Conservation (phyloP, 1,140 invertebrate species). For the Parasteatoda tepidariorum region DNA sequence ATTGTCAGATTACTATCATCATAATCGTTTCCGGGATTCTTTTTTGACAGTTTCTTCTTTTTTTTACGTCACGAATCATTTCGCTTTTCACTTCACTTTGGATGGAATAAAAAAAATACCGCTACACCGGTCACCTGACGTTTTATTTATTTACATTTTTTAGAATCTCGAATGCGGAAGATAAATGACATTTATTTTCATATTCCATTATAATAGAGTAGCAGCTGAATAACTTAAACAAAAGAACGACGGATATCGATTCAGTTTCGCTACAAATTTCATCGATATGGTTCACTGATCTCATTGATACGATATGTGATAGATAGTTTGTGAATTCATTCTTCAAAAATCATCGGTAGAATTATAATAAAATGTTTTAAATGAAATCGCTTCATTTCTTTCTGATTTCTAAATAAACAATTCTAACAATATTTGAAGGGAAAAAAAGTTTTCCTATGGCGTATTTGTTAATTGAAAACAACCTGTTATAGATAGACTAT, state of each 20-base stretch:
- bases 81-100: constrained; percentile 10
- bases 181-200: constrained; percentile 42
- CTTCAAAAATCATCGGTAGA: no score
- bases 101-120: constrained; percentile 3
- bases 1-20: constrained; percentile 28
- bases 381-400: no score
- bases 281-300: constrained; percentile 17
- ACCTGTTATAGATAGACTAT: no score
- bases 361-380: no score
- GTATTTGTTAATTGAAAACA: no score
- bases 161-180: neutral
- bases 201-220: constrained; percentile 32
- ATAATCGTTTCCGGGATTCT: constrained; percentile 35
- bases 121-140: constrained; percentile 22
- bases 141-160: neutral
- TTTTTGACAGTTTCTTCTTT: neutral
- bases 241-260: constrained; percentile 33
- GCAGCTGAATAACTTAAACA: neutral
- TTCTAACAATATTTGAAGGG: no score
- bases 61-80: constrained; percentile 32
- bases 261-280: neutral
- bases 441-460: no score
- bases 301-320: neutral
- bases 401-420: no score
- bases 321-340: neutral